Base-by-base conservation (phyloP, 1,140 invertebrate genomes). In the Drusus annulatus region DNA sequence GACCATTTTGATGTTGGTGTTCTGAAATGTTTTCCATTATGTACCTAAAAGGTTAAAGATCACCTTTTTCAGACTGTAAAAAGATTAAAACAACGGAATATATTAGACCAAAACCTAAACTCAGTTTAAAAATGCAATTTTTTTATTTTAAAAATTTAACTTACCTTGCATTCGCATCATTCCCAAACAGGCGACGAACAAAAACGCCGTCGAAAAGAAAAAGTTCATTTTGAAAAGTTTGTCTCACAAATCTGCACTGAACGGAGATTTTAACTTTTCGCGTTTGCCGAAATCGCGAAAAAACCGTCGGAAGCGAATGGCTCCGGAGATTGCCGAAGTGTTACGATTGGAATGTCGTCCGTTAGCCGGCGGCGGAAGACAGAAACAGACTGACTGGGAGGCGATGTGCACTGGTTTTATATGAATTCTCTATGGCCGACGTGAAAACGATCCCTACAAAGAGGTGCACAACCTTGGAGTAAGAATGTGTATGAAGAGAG, bases 321-420 rank as follows among this genome's bases (percentile, higher is more conserved):
- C 10, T 45, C 36, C 36, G 8, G 36, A 45, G 13, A 45, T 45
- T 13, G 8, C 36, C 36, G 36, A 45, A 45, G 7, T 13, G 10
- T 13, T 45, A 13, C 8, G 8, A n/a, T 0, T 8, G 28, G 36
- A 65, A 65, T 31, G 10, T 21, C 25, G 25, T 60, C 25, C 5
- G 62, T 28, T 31, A 13, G 31, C 17, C 62, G 23, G 1, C 23
- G 28, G 3, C n/a, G 62, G 62, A 6, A 16, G 25, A 8, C 62
- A n/a, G 62, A 65, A 25, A 65, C 23, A 28, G 28, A 65, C 62
- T 65, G 16, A 16, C 21, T 65, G 16, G 21, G 16, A 13, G 19
- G 62, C 62, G 62, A 65, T 65, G 36, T 65, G 28, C 13, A n/a
- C 23, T 31, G 23, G 16, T 65, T 65, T 25, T 65, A 65, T 65